A percentile compares a stretch with the other conserved stretches of the same genome.
These are phyloP conservation scores for Cyphomyrus plagiostoma DNA, from an alignment of 2,113 vertebrate genomes.

Conservation along the genomic window DNA sequence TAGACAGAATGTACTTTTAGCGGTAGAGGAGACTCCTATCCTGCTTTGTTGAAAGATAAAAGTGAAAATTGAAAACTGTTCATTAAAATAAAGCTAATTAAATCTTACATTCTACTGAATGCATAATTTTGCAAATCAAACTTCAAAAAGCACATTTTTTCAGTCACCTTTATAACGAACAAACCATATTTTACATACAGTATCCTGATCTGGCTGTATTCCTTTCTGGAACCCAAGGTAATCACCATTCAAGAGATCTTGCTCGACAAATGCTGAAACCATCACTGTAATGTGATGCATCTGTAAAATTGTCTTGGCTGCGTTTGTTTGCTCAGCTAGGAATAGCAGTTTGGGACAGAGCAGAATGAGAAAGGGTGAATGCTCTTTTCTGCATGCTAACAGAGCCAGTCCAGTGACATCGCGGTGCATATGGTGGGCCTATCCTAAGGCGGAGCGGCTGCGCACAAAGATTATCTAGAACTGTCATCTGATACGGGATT, in stretches of 20 bases:
- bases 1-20: background rate
- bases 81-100: background rate
- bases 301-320: background rate
- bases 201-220: background rate
- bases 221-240: background rate
- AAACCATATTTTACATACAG: background rate
- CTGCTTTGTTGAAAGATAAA: background rate
- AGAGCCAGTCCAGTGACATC: constrained; percentile 43
- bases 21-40: background rate
- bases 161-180: background rate
- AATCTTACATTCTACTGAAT: background rate
- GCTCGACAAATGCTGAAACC: background rate
- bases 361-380: constrained; percentile 43
- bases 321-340: background rate
- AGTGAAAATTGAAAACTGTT: background rate
- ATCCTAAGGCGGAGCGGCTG: constrained; percentile 43
- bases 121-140: background rate
- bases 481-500: constrained; percentile 45
- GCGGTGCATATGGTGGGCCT: constrained; percentile 55
- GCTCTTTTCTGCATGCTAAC: constrained; percentile 45
- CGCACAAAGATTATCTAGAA: constrained; percentile 39
- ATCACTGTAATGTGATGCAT: background rate
- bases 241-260: background rate
- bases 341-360: constrained; percentile 20
- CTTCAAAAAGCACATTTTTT: background rate